Evolutionary conservation across 2,888 invertebrate species (phyloP).

Genomic region (Drymonia ruficornis): DNA sequence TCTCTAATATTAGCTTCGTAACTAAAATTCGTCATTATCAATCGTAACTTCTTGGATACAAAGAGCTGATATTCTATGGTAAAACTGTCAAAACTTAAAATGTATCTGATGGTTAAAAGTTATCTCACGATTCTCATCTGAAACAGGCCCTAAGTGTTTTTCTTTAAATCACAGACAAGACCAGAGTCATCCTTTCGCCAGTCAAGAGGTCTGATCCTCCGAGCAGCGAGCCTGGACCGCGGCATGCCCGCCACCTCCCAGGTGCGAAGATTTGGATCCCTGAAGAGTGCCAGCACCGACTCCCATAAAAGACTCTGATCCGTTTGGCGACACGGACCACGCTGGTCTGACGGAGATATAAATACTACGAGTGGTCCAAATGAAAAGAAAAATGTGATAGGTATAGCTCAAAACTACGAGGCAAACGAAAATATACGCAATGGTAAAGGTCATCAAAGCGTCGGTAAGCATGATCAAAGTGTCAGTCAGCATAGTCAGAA

Average conservation of each 20-base stretch:
- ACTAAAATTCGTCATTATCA: too few species aligned
- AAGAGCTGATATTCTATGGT: too few species aligned
- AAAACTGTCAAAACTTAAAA: too few species aligned
- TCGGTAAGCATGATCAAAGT: conserved; percentile 13
- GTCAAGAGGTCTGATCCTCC: conserved; percentile 73
- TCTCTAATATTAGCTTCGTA: too few species aligned
- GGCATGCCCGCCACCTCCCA: conserved; percentile 57
- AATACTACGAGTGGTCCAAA: conserved; percentile 30
- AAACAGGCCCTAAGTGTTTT: too few species aligned
- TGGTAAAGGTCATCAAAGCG: conserved; percentile 23
- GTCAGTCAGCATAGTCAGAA: background rate
- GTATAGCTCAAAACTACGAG: conserved; percentile 25
- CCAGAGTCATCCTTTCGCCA: conserved; percentile 60
- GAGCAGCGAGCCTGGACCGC: conserved; percentile 79
- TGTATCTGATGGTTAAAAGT: too few species aligned
- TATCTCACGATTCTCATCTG: too few species aligned
- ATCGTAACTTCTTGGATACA: too few species aligned
- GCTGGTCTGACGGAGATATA: conserved; percentile 39
- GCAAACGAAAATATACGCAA: conserved; percentile 25
- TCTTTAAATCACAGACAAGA: conserved; percentile 36
- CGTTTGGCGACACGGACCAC: conserved; percentile 55
- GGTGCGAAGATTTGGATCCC: conserved; percentile 65
- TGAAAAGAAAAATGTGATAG: conserved; percentile 29
- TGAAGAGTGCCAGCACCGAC: conserved; percentile 73
- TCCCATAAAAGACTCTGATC: conserved; percentile 82